Base-by-base conservation (phyloP, 2,797 vertebrate genomes). In the Trachurus trachurus region DNA sequence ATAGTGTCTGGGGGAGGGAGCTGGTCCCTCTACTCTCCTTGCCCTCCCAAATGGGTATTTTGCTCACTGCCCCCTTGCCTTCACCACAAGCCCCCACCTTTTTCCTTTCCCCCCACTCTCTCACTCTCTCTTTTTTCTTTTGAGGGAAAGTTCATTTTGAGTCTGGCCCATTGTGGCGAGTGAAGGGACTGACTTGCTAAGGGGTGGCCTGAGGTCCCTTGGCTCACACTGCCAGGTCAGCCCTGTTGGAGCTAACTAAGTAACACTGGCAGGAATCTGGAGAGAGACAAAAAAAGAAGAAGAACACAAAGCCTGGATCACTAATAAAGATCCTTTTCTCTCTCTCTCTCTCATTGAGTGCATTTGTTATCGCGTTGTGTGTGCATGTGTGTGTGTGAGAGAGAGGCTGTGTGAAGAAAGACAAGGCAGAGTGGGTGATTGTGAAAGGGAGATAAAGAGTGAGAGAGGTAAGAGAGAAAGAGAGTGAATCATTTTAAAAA, bases 221-320 rank as follows among this genome's bases (percentile, higher is more conserved):
- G 94, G 92, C 90, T 87, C 17, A 92, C 90, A 87, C 58, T 92
- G 90, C 69, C 15, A 88, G 93, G 94, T 94, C 95, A 92, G 86
- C 84, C 71, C 84, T 85, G 86, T 74, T 83, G 83, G 72, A 88
- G 81, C 82, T 72, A 84, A 88, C 78, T 50, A 83, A 86, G 80
- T 69, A 88, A 87, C 77, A 86, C 72, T 78, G 82, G 77, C 82
- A 84, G 79, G 87, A 88, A 87, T 85, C 71, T 79, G 66, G 58
- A 53, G 44, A 8, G 47, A 39, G 3, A 19, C 21, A 26, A 57
- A 45, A 71, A 58, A 68, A 68, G 47, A 65, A 22, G 62, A 59
- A 13, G 21, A 6, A 82, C 91, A 96, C 95, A 97, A 96, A 95
- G 93, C 89, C 78, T 85, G 77, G 76, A 88, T 85, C 81, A 86